Percentiles rank a stretch among this genome's conserved stretches.
Conservation (phyloP, 2,888 invertebrate species). For the Cecidostiba fungosa region DNA sequence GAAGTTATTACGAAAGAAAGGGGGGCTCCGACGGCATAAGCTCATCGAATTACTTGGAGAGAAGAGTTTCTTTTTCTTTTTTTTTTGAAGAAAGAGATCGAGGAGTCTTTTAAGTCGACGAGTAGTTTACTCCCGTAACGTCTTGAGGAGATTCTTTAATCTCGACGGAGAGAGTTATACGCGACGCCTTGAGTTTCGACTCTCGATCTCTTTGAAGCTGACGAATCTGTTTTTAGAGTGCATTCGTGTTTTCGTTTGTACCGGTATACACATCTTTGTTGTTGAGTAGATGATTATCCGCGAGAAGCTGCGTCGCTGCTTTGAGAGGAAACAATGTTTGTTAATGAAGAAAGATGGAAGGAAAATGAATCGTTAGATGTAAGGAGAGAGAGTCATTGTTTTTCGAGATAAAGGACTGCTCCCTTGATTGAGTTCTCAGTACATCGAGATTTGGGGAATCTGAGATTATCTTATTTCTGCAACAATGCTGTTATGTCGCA, state of each 20-base stretch:
- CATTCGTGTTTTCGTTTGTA: background rate
- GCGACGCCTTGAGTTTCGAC: background rate
- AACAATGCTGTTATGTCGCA: background rate
- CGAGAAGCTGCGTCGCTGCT: background rate
- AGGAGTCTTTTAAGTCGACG: background rate
- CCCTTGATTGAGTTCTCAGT: background rate
- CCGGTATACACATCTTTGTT: background rate
- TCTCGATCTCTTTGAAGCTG: background rate
- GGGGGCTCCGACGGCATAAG: background rate
- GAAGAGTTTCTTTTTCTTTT: background rate
- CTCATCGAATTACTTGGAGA: background rate
- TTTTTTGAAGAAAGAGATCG: background rate
- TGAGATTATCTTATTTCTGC: background rate
- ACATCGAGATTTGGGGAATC: background rate
- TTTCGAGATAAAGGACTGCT: background rate
- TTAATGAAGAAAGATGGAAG: background rate
- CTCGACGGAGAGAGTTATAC: background rate
- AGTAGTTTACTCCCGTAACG: background rate
- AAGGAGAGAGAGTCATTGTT: background rate
- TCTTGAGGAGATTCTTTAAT: constrained; percentile 14
- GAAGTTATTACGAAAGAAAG: constrained; percentile 30
- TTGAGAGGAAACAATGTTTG: background rate
- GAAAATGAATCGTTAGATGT: background rate
- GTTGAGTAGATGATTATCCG: background rate
- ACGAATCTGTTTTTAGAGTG: background rate